These are phyloP conservation scores for Coendou prehensilis DNA, from an alignment of 2,797 vertebrate genomes.

Conservation along the genomic window DNA sequence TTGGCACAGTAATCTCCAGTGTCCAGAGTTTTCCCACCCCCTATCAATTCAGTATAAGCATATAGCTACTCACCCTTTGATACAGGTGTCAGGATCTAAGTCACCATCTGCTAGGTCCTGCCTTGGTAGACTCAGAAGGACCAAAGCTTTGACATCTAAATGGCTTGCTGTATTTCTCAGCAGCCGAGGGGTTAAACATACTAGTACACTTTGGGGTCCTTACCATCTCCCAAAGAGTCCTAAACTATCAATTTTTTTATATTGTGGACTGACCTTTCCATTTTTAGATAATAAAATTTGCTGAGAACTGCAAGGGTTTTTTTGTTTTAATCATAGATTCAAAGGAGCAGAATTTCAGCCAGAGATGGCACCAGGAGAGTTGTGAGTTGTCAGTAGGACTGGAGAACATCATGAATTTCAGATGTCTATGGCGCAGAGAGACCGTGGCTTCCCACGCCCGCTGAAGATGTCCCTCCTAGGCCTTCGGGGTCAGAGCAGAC, in stretches of 20 bases:
- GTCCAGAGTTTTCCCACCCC: not conserved
- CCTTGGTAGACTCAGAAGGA: not conserved
- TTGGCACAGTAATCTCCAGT: not conserved
- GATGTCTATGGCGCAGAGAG: not conserved
- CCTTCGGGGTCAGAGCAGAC: not conserved
- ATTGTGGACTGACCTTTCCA: not conserved
- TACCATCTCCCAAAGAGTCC: not conserved
- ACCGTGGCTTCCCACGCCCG: not conserved
- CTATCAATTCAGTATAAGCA: not conserved
- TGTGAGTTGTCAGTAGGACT: not conserved
- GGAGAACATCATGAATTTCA: not conserved
- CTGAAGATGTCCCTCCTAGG: not conserved
- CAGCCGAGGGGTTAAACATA: not conserved
- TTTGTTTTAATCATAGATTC: not conserved
- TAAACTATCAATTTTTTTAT: constrained; percentile 22
- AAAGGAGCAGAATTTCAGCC: not conserved
- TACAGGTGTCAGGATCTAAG: not conserved
- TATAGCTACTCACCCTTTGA: not conserved
- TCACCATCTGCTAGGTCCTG: not conserved
- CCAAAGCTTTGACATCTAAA: not conserved
- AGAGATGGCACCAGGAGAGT: not conserved
- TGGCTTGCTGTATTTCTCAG: not conserved
- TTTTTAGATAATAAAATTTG: constrained; percentile 30
- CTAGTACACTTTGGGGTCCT: not conserved
- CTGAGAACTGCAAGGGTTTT: not conserved